A percentile compares a stretch with the other conserved stretches of the same genome.
Conservation (phyloP, 2,113 vertebrate genomes). For the Marcusenius ussheri region DNA sequence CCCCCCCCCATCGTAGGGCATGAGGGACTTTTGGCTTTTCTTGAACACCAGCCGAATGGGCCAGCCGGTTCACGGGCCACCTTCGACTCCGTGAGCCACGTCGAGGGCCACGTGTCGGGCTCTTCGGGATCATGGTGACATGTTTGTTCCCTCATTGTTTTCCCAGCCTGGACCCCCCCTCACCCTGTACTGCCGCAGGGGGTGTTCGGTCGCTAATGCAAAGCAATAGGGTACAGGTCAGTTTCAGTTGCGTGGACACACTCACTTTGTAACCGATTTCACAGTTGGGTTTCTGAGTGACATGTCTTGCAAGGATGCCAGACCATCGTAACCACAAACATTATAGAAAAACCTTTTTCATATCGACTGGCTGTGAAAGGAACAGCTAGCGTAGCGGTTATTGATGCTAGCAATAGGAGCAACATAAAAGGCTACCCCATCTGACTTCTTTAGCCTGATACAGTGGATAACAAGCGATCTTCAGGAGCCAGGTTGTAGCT, state of each 20-base stretch:
- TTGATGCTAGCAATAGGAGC: neutral
- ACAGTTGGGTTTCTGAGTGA: neutral
- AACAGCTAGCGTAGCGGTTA: neutral
- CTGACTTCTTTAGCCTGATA: neutral
- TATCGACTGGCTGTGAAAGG: neutral
- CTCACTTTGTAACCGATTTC: neutral
- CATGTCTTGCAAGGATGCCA: neutral
- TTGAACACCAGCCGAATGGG: neutral
- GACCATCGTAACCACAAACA: neutral
- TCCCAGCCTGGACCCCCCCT: neutral
- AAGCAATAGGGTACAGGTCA: conserved; percentile 4
- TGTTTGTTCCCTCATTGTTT: neutral
- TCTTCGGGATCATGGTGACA: neutral
- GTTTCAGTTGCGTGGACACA: neutral
- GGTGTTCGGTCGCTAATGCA: neutral
- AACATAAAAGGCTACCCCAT: neutral
- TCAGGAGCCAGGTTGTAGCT: neutral
- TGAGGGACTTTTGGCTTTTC: neutral
- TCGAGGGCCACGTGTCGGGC: neutral
- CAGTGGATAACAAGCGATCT: neutral
- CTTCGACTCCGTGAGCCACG: neutral
- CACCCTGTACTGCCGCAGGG: neutral
- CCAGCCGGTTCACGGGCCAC: neutral
- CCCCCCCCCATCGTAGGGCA: neutral
- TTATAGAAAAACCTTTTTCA: neutral